Base-by-base conservation (phyloP, 1,140 invertebrate species). In the Oppia nitens region DNA sequence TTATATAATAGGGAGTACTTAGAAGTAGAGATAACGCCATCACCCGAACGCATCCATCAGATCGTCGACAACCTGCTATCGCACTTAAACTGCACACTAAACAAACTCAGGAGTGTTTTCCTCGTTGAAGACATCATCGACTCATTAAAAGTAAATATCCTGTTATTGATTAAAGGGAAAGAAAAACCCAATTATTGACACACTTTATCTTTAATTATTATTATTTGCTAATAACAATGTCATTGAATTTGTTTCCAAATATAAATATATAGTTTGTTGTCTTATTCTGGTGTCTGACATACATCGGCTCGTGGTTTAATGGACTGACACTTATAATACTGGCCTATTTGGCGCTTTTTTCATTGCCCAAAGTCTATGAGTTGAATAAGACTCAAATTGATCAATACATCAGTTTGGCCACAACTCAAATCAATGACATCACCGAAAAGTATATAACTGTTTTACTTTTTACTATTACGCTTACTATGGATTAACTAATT, bases 351-450 rank as follows among this genome's bases (percentile, higher is more conserved):
- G 84, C 83, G 61, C 76, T 95, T 62, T 98, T 98, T 78, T 86
- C 91, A 62, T 76, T 97, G 71, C 94, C 94, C 25, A 97, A 96
- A 77, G 83, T 95, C 25, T 97, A 98, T 72, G 92, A 97, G 77
- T 87, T 88, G 73, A 95, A 98, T 79, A 90, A 97, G 78, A 80
- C 83, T 67, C 88, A 92, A 74, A 93, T 97, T 70, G 92, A 97
- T 76, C 82, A 87, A 71, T 89, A 95, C 73, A 74, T 95, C 64
- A 84, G 85, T 67, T 72, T 94, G 70, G 87, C 85, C 60, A 81
- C 81, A 71, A 81, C 79, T 69, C 92, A 95, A 76, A 51, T 62
- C 24, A 25, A 40, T 26, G 55, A 53, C 24, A 9, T 62, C 23
- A 53, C 24, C 49, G 50, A 49, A 6, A 59, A 57, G 60, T 61